phyloP scores from a whole-genome alignment of 2,888 invertebrate genomes.

The Polydesmus complanatus region DNA sequence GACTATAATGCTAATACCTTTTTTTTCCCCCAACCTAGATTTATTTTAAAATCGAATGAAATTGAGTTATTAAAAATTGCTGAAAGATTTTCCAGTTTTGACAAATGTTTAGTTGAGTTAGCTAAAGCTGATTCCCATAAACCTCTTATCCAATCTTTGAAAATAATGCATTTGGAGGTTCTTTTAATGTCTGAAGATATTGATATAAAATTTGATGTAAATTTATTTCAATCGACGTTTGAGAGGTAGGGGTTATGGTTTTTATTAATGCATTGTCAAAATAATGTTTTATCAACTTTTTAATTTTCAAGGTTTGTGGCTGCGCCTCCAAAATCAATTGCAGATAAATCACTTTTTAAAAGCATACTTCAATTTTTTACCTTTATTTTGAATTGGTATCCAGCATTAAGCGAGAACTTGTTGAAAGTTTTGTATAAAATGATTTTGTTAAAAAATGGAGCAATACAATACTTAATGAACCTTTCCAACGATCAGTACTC shows the following conservation, averaged over 20 bases:
- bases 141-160: neutral
- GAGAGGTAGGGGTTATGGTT: too few species aligned
- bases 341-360: slow-evolving; percentile 4
- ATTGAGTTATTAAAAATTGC: neutral
- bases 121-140: neutral
- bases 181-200: neutral
- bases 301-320: slow-evolving; percentile 1
- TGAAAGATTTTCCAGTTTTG: neutral
- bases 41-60: neutral
- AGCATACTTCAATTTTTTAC: slow-evolving; percentile 2
- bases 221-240: neutral
- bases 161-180: neutral
- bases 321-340: slow-evolving; percentile 9
- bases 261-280: too few species aligned
- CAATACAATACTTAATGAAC: too few species aligned
- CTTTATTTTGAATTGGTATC: slow-evolving; percentile 2
- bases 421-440: slow-evolving; percentile 3
- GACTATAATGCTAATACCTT: too few species aligned
- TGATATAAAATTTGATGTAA: neutral
- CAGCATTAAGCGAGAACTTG: neutral
- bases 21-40: too few species aligned
- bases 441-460: slow-evolving; percentile 7
- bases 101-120: neutral
- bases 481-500: too few species aligned
- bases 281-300: too few species aligned